phyloP scores from a whole-genome alignment of 2,888 invertebrate genomes.

The Sympetrum striolatum region DNA sequence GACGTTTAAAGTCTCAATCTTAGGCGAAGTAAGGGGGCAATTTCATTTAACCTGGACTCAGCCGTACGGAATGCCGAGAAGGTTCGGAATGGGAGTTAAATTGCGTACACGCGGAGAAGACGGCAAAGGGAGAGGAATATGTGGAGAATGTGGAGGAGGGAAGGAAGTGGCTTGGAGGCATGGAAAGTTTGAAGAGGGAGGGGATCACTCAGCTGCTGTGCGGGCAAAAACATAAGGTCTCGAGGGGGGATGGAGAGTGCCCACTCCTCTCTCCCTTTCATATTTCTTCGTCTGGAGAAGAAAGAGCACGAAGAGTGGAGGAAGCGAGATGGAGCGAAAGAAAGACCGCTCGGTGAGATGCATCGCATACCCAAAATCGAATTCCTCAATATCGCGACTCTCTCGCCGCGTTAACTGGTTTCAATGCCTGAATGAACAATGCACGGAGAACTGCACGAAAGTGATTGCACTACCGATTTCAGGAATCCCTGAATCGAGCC shows the following conservation, averaged over 20 bases:
- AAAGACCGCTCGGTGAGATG: background rate
- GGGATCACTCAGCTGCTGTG: constrained; percentile 1
- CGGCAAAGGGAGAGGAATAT: background rate
- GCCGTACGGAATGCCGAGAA: background rate
- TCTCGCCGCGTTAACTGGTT: too few relatives aligned
- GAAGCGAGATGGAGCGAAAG: background rate
- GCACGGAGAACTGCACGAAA: too few relatives aligned
- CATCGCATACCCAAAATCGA: background rate
- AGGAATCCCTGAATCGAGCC: too few relatives aligned
- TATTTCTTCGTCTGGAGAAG: background rate
- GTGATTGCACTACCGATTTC: too few relatives aligned
- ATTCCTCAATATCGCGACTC: background rate
- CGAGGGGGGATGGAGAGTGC: background rate
- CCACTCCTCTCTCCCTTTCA: background rate
- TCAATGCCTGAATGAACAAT: too few relatives aligned
- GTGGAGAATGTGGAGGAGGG: background rate
- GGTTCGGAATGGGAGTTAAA: background rate
- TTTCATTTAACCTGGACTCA: too few relatives aligned
- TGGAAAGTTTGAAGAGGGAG: background rate
- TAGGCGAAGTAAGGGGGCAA: too few relatives aligned
- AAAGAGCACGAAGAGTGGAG: background rate
- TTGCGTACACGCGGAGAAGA: background rate
- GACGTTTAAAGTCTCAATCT: too few relatives aligned
- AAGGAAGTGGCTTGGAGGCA: constrained; percentile 3
- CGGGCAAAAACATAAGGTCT: constrained; percentile 31